A percentile compares a stretch with the other conserved stretches of the same genome.
Evolutionary conservation across 53 echinoderm and acorn worm species (phyloP).

Genomic region (Mesocentrotus franciscanus): DNA sequence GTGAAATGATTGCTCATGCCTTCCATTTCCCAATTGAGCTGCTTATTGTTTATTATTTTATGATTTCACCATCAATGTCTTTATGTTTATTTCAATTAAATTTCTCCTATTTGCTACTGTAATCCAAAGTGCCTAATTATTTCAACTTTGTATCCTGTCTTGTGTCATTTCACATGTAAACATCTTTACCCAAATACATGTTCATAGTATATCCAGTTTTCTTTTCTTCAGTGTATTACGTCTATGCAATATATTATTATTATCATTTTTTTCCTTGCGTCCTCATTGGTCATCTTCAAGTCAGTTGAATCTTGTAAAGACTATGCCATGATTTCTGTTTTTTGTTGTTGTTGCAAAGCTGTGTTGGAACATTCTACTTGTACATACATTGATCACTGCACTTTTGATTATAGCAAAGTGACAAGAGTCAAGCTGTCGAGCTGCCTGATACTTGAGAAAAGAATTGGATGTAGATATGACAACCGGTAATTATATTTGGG

Average conservation of each 20-base stretch:
- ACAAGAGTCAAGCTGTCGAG: not conserved
- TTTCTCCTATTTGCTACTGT: not conserved
- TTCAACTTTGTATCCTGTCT: not conserved
- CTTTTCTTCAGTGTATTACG: slow-evolving; percentile 34
- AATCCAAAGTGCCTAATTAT: slow-evolving; percentile 32
- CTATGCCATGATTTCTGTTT: not conserved
- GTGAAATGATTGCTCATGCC: slow-evolving; percentile 10
- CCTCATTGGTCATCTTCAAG: slow-evolving; percentile 16
- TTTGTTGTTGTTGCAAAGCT: not conserved
- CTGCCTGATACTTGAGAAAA: no score
- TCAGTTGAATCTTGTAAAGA: not conserved
- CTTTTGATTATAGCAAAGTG: not conserved
- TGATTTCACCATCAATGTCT: not conserved
- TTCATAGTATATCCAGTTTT: slow-evolving; percentile 15
- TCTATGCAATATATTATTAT: slow-evolving; percentile 28
- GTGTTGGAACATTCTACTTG: not conserved
- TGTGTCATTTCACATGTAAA: slow-evolving; percentile 31
- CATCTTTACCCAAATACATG: slow-evolving; percentile 19
- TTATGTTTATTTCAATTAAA: slow-evolving; percentile 6
- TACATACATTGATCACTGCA: not conserved
- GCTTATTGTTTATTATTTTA: not conserved
- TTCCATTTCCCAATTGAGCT: not conserved
- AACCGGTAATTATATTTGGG: no score
- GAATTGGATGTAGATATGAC: no score
- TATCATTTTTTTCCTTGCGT: not conserved